Evolutionary conservation across 2,797 vertebrate species (phyloP).

Genomic region (Anisognathus igniventris): DNA sequence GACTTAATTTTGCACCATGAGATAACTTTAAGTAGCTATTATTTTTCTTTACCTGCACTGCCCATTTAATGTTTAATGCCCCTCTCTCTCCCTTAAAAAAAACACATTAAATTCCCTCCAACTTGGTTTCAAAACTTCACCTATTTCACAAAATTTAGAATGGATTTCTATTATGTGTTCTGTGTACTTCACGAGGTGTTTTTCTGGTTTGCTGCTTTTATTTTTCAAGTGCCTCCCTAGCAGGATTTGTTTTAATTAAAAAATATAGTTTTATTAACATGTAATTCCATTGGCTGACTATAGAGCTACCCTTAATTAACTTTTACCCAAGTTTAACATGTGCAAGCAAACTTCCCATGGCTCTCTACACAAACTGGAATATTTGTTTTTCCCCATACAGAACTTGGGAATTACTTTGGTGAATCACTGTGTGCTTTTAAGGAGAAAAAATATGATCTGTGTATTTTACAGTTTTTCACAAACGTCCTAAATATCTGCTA

Average conservation of each 20-base stretch:
- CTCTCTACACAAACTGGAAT: neutral
- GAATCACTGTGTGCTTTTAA: neutral
- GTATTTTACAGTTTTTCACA: neutral
- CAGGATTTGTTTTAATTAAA: neutral
- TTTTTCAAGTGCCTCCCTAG: neutral
- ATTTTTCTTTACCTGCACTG: neutral
- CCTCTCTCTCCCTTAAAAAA: neutral
- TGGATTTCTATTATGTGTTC: neutral
- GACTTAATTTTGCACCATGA: constrained; percentile 8
- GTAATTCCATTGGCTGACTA: neutral
- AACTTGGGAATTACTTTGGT: neutral
- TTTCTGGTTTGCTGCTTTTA: neutral
- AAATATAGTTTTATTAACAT: neutral
- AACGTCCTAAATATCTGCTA: neutral
- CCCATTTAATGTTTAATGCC: neutral
- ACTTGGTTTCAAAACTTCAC: neutral
- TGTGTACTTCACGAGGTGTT: neutral
- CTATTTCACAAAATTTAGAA: neutral
- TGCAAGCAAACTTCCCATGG: neutral
- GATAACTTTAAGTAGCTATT: constrained; percentile 9
- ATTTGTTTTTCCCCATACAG: neutral
- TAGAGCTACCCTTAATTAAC: neutral
- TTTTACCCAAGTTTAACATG: neutral
- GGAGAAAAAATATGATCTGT: neutral
- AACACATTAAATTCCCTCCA: neutral